Percentiles rank a stretch among this genome's conserved stretches.
phyloP scores from a whole-genome alignment of 1,140 invertebrate genomes.

The Phenacoccus solenopsis region DNA sequence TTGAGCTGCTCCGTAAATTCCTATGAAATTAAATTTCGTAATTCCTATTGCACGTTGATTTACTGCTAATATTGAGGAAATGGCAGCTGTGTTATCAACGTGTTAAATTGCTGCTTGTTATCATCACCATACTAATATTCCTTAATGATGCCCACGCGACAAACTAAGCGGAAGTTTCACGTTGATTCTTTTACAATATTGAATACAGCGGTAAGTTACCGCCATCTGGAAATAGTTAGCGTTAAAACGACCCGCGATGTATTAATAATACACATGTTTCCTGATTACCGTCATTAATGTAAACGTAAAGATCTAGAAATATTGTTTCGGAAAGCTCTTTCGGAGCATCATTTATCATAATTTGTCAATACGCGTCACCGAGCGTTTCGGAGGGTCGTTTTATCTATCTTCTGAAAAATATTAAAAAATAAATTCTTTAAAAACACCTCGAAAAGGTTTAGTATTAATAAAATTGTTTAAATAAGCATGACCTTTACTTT shows the following conservation, averaged over 20 bases:
- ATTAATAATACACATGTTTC: neutral
- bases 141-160: neutral
- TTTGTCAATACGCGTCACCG: neutral
- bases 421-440: too few species aligned
- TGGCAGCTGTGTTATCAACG: slow-evolving; percentile 1
- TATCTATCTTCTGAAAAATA: too few species aligned
- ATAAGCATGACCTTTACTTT: too few species aligned
- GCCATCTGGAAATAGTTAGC: neutral
- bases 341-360: neutral
- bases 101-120: slow-evolving; percentile 2
- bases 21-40: neutral
- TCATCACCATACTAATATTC: neutral
- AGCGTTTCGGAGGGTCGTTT: too few species aligned
- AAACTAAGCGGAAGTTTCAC: neutral
- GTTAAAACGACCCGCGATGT: neutral
- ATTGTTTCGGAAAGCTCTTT: neutral
- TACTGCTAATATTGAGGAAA: neutral
- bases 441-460: too few species aligned
- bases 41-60: neutral
- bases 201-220: too few species aligned
- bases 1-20: too few species aligned
- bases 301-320: neutral
- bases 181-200: neutral
- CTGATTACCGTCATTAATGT: neutral
- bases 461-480: too few species aligned